These are phyloP conservation scores for Scaptomyza graminum DNA, from an alignment of 1,140 invertebrate genomes.

Conservation along the genomic window DNA sequence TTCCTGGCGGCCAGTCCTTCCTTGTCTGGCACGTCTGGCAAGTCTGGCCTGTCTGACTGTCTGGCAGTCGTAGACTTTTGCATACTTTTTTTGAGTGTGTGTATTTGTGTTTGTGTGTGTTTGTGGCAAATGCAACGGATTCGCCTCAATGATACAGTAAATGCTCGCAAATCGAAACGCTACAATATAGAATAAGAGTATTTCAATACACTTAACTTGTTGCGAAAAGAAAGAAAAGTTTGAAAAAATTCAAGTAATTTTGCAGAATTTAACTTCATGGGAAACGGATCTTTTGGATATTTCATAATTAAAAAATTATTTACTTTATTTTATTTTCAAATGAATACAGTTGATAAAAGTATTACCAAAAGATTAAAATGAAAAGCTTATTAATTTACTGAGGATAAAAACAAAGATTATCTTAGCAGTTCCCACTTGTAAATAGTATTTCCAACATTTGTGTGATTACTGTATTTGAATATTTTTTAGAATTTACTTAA, in stretches of 20 bases:
- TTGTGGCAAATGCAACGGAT: background rate
- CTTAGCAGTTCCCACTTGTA: no score
- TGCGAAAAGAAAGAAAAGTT: background rate
- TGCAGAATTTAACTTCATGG: no score
- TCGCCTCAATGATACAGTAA: background rate
- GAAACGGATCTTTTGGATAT: no score
- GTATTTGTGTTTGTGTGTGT: background rate
- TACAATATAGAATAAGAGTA: no score
- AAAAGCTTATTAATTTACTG: no score
- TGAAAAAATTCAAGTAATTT: no score
- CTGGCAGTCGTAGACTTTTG: conserved; percentile 49
- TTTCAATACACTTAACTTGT: no score
- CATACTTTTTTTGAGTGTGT: conserved; percentile 26
- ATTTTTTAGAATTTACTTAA: conserved; percentile 72
- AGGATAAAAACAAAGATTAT: no score
- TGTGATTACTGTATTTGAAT: conserved; percentile 47
- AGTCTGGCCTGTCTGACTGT: conserved; percentile 16
- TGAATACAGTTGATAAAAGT: no score
- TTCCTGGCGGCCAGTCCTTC: conserved; percentile 47
- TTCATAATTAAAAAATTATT: no score
- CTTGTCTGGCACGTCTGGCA: conserved; percentile 34
- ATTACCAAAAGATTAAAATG: no score
- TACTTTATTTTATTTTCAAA: no score
- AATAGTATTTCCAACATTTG: conserved; percentile 1
- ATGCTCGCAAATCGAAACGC: background rate